Conservation (phyloP, 2,113 vertebrate species). For the Melanocharis versteri region DNA sequence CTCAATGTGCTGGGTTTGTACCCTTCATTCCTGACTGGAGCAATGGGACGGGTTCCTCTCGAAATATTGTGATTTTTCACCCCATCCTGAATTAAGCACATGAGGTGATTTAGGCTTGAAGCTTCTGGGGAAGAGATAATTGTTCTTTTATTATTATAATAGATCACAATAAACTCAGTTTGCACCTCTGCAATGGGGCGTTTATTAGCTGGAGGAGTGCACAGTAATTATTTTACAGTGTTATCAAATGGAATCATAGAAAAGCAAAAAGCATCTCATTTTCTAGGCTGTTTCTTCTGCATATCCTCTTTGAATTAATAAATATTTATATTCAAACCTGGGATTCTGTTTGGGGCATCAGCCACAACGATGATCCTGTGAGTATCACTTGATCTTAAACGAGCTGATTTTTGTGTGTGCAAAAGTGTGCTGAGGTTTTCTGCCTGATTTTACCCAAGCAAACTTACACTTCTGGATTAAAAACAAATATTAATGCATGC, state of each 20-base stretch:
- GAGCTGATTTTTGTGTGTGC: not conserved
- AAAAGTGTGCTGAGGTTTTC: not conserved
- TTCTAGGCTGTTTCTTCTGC: conserved; percentile 45
- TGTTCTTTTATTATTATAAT: conserved; percentile 38
- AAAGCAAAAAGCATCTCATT: conserved; percentile 43
- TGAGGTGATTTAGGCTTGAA: not conserved
- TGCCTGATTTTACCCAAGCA: not conserved
- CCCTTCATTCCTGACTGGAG: not conserved
- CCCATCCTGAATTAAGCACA: not conserved
- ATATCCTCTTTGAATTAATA: conserved; percentile 28
- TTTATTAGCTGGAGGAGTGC: conserved; percentile 10
- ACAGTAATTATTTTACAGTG: conserved; percentile 40
- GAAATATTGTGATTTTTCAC: not conserved
- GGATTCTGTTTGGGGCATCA: conserved; percentile 23
- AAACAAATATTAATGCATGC: not conserved
- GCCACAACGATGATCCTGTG: not conserved
- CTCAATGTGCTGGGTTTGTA: not conserved
- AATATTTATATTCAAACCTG: conserved; percentile 36
- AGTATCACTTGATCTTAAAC: not conserved
- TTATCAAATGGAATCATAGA: conserved; percentile 54
- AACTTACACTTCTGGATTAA: not conserved
- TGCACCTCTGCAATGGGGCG: not conserved
- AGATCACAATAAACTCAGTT: conserved; percentile 41
- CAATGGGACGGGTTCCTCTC: not conserved
- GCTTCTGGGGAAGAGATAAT: not conserved